Percentiles rank a stretch among this genome's conserved stretches.
Evolutionary conservation across 2,113 vertebrate genomes (phyloP).

Genomic region (Leptobrachium ailaonicum): DNA sequence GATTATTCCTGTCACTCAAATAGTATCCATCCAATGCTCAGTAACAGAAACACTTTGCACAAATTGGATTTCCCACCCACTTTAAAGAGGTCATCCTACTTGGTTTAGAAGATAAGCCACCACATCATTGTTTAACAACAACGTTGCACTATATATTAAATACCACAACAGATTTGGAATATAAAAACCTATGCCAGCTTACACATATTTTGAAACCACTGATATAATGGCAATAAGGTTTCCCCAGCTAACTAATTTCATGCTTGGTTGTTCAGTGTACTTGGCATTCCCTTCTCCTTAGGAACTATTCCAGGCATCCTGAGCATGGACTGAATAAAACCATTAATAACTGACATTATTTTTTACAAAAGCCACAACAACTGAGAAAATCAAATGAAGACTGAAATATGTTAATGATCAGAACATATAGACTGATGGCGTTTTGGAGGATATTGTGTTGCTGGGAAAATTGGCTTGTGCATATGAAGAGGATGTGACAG

Average conservation of each 20-base stretch:
- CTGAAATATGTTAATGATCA: conserved; percentile 60
- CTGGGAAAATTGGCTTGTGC: conserved; percentile 60
- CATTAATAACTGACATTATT: too few relatives aligned
- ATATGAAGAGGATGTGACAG: conserved; percentile 75
- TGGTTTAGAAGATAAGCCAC: too few relatives aligned
- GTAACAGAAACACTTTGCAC: too few relatives aligned
- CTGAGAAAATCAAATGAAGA: conserved; percentile 47
- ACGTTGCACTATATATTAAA: conserved; percentile 63
- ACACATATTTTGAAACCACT: conserved; percentile 61
- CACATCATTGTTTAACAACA: too few relatives aligned
- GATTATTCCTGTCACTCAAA: too few relatives aligned
- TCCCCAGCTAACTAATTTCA: conserved; percentile 68
- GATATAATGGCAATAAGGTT: conserved; percentile 58
- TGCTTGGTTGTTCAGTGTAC: conserved; percentile 74
- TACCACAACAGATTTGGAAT: conserved; percentile 60
- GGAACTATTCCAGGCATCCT: conserved; percentile 83
- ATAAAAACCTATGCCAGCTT: conserved; percentile 60
- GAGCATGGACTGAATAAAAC: conserved; percentile 66
- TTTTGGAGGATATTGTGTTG: conserved; percentile 65
- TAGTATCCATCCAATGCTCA: too few relatives aligned
- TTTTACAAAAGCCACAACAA: too few relatives aligned
- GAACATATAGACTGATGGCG: conserved; percentile 61
- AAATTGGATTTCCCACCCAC: conserved; percentile 9
- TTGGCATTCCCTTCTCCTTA: conserved; percentile 75
- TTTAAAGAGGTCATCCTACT: background rate